A percentile compares a stretch with the other conserved stretches of the same genome.
These are phyloP conservation scores for Cynodonichthys magdalenae DNA, from an alignment of 2,797 vertebrate genomes.

Conservation along the genomic window DNA sequence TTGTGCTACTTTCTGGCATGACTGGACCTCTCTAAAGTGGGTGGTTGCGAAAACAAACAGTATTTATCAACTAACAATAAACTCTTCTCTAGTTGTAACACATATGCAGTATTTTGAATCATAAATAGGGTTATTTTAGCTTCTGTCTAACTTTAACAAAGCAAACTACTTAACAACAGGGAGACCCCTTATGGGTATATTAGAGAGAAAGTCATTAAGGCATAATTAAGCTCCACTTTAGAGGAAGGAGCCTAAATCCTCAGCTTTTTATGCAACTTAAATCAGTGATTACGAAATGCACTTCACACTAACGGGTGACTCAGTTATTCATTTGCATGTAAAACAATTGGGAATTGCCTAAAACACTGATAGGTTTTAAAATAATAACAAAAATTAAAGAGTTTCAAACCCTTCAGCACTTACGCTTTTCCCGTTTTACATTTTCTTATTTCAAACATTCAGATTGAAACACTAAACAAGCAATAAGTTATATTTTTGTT, in stretches of 20 bases:
- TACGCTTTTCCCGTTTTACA: too few species aligned
- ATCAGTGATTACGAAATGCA: too few species aligned
- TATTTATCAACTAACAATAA: background rate
- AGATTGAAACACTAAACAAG: background rate
- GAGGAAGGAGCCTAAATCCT: background rate
- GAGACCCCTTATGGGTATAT: background rate
- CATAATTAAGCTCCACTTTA: background rate
- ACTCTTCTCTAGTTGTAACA: background rate
- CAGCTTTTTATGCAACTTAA: too few species aligned
- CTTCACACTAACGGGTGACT: too few species aligned
- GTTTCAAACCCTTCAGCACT: too few species aligned
- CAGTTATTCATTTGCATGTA: too few species aligned
- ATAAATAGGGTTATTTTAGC: background rate
- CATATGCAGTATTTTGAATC: background rate
- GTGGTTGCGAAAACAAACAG: too few species aligned
- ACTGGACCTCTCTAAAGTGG: background rate
- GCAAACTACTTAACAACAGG: background rate
- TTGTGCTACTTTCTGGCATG: background rate
- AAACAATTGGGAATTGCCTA: too few species aligned
- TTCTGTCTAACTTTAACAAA: background rate
- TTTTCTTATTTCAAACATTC: background rate
- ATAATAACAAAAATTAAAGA: too few species aligned
- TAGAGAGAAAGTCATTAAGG: too few species aligned
- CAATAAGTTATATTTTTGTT: conserved; percentile 12
- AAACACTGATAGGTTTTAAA: too few species aligned